Evolutionary conservation across 2,888 invertebrate species (phyloP).

Genomic region (Leucozona laternaria): DNA sequence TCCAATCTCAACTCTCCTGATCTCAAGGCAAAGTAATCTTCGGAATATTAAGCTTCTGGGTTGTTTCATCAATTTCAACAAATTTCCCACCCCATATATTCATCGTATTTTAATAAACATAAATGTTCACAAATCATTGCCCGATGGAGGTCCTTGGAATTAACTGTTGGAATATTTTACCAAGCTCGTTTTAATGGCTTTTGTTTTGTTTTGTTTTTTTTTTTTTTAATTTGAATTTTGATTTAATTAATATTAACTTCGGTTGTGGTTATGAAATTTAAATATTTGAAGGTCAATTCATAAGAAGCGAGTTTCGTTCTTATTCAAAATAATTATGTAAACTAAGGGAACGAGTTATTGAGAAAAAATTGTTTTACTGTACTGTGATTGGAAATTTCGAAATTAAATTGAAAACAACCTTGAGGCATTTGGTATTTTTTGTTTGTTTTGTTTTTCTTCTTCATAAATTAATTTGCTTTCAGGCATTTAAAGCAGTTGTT

Average conservation of each 20-base stretch:
- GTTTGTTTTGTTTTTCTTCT: neutral
- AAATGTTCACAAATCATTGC: neutral
- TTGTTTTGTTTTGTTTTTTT: neutral
- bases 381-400: neutral
- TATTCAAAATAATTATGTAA: neutral
- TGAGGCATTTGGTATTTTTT: neutral
- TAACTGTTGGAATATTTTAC: neutral
- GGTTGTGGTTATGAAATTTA: conserved; percentile 11
- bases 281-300: conserved; percentile 19
- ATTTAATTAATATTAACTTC: conserved; percentile 33
- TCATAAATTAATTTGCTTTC: neutral
- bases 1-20: neutral
- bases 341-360: conserved; percentile 7
- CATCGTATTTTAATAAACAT: neutral
- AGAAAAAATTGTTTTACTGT: neutral
- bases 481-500: neutral
- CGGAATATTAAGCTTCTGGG: neutral
- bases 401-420: conserved; percentile 8
- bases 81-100: neutral
- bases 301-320: neutral
- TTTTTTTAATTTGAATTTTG: conserved; percentile 26
- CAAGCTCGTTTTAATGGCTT: neutral
- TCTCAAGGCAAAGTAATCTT: conserved; percentile 1
- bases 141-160: neutral
- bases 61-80: conserved; percentile 1